Evolutionary conservation across 2,888 invertebrate genomes (phyloP).

Genomic region (Sclerodermus sp.): DNA sequence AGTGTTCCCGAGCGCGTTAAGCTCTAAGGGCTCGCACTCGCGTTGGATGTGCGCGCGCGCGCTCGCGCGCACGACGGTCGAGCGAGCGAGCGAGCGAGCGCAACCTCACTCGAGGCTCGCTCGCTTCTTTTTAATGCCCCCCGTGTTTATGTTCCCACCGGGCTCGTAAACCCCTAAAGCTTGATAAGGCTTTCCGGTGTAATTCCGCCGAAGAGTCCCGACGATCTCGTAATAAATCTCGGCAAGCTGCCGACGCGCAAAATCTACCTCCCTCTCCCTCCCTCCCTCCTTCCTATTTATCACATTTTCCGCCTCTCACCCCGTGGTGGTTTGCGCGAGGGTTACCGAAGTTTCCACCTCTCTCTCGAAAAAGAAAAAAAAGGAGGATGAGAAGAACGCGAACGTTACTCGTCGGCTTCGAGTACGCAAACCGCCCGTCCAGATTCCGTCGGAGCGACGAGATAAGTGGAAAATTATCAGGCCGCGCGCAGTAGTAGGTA

Average conservation of each 20-base stretch:
- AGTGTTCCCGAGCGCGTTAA: slow-evolving; percentile 39
- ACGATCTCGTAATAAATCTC: slow-evolving; percentile 18
- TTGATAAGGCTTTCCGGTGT: slow-evolving; percentile 42
- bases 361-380: too few species aligned
- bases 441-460: too few species aligned
- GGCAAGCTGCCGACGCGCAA: background rate
- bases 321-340: too few species aligned
- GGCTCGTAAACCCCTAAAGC: slow-evolving; percentile 25
- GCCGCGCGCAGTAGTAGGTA: too few species aligned
- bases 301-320: slow-evolving; percentile 6
- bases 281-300: slow-evolving; percentile 6
- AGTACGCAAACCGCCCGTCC: too few species aligned
- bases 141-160: slow-evolving; percentile 42
- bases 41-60: slow-evolving; percentile 3
- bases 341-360: too few species aligned
- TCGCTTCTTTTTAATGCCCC: slow-evolving; percentile 27
- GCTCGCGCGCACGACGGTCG: slow-evolving; percentile 8
- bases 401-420: too few species aligned
- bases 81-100: background rate
- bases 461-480: too few species aligned
- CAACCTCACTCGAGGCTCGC: slow-evolving; percentile 14
- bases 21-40: slow-evolving; percentile 25
- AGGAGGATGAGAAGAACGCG: too few species aligned
- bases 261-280: slow-evolving; percentile 14
- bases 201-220: slow-evolving; percentile 15